phyloP scores from a whole-genome alignment of 2,797 vertebrate genomes.

The Sciaenops ocellatus region DNA sequence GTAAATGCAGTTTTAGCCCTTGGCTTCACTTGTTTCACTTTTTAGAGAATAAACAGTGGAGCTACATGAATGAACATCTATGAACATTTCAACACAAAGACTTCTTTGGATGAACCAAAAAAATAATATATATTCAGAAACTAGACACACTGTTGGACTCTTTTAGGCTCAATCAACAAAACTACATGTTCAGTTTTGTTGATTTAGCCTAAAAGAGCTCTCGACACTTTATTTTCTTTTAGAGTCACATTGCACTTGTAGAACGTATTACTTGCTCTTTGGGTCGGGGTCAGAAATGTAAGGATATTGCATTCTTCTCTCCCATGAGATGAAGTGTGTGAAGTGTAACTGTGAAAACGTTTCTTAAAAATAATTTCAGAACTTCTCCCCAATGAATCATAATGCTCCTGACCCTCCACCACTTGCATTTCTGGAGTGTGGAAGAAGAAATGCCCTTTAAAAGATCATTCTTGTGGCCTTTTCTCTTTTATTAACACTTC shows the following conservation, averaged over 20 bases:
- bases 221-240: background rate
- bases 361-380: conserved; percentile 3
- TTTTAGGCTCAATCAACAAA: background rate
- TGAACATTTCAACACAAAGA: background rate
- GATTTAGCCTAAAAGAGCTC: too few relatives aligned
- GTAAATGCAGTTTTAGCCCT: background rate
- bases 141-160: background rate
- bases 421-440: background rate
- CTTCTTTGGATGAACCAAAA: background rate
- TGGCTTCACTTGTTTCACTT: background rate
- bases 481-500: conserved; percentile 11
- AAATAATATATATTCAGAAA: background rate
- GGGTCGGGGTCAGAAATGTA: background rate
- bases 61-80: background rate
- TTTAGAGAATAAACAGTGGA: background rate
- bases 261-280: background rate
- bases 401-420: background rate
- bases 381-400: background rate
- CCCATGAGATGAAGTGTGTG: too few relatives aligned
- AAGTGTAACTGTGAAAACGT: background rate
- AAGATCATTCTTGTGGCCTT: conserved; percentile 3
- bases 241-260: background rate
- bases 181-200: too few relatives aligned
- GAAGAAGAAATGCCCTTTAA: conserved; percentile 18
- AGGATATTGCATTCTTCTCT: background rate